Evolutionary conservation across 2,113 vertebrate genomes (phyloP).

Genomic region (Scopus umbretta): DNA sequence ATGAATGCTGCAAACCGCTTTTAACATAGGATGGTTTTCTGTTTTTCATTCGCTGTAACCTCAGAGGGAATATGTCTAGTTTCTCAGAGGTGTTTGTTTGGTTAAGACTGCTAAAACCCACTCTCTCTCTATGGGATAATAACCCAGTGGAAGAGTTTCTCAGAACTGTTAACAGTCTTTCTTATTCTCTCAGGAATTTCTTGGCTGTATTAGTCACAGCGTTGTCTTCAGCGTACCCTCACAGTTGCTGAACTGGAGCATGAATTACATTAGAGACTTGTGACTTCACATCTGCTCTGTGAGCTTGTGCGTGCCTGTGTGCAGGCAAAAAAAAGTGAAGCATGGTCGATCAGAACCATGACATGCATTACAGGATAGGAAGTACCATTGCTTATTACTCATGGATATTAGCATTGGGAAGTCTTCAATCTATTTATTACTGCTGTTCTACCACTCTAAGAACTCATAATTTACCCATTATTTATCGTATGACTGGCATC

Average conservation of each 20-base stretch:
- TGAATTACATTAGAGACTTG: background rate
- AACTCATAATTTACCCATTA: background rate
- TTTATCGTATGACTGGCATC: background rate
- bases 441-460: background rate
- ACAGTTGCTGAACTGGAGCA: slow-evolving; percentile 2
- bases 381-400: background rate
- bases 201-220: background rate
- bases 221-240: background rate
- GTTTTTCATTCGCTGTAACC: background rate
- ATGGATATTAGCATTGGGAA: background rate
- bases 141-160: slow-evolving; percentile 57
- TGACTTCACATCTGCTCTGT: slow-evolving; percentile 18
- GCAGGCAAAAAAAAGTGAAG: background rate
- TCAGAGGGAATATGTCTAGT: slow-evolving; percentile 26
- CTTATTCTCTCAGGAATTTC: slow-evolving; percentile 55
- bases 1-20: background rate
- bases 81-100: slow-evolving; percentile 63
- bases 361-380: background rate
- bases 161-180: slow-evolving; percentile 39
- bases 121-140: slow-evolving; percentile 39
- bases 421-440: background rate
- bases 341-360: background rate
- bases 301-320: slow-evolving; percentile 3
- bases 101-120: background rate
- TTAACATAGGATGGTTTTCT: background rate